Conservation (phyloP, 1,140 invertebrate genomes). For the Coelopa frigida region DNA sequence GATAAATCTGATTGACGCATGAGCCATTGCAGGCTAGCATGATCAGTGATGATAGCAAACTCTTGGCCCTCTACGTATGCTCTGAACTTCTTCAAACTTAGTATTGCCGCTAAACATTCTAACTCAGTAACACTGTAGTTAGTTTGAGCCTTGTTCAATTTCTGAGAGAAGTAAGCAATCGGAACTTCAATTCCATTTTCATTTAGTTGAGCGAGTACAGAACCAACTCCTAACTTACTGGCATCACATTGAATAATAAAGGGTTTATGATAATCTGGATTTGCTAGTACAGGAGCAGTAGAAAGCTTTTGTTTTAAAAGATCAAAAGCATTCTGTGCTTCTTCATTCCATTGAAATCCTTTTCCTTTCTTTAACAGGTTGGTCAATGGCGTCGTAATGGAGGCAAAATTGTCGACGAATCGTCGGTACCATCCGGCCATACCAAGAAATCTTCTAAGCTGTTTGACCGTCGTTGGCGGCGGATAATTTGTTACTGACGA, state of each 20-base stretch:
- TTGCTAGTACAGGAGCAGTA: constrained; percentile 21
- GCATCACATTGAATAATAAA: constrained; percentile 18
- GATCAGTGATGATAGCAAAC: constrained; percentile 6
- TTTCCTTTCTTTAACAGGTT: constrained; percentile 25
- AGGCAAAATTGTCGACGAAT: constrained; percentile 37
- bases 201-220: constrained; percentile 14
- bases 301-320: constrained; percentile 9
- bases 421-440: constrained; percentile 29
- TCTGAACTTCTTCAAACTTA: constrained; percentile 5
- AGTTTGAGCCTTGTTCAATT: constrained; percentile 7
- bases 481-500: neutral
- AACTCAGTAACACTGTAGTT: constrained; percentile 8
- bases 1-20: constrained; percentile 2
- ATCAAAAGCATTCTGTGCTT: constrained; percentile 1
- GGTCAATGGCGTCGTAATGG: constrained; percentile 28
- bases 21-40: constrained; percentile 1
- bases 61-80: constrained; percentile 3
- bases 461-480: neutral
- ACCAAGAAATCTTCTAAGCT: constrained; percentile 15
- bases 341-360: constrained; percentile 2
- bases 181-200: constrained; percentile 13
- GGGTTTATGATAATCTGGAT: constrained; percentile 20
- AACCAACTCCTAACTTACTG: constrained; percentile 15
- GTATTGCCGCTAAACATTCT: constrained; percentile 9
- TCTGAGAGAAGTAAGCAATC: constrained; percentile 5